phyloP scores from a whole-genome alignment of 1,140 invertebrate genomes.

The Penaeus indicus region DNA sequence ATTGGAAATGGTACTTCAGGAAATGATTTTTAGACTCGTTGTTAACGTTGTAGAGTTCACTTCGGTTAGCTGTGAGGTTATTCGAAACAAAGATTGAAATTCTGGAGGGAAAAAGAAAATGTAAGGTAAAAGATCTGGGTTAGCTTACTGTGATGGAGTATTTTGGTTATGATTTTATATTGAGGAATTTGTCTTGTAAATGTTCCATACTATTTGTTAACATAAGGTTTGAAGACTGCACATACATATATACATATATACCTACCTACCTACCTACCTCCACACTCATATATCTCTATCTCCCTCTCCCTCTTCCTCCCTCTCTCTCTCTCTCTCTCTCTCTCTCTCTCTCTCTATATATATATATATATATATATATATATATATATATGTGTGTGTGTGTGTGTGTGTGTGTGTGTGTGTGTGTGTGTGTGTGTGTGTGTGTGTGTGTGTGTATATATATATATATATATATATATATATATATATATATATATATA shows the following conservation, averaged over 20 bases:
- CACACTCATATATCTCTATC: no score
- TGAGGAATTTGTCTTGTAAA: no score
- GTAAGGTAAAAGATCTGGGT: no score
- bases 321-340: no score
- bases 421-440: not conserved
- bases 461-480: constrained; percentile 17
- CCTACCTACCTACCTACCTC: no score
- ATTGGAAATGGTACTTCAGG: constrained; percentile 36
- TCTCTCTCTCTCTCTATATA: not conserved
- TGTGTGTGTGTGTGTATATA: constrained; percentile 1
- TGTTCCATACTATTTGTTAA: no score
- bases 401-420: not conserved
- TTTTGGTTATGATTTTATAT: not conserved
- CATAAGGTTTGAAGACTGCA: no score
- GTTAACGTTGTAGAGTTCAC: not conserved
- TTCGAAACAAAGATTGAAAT: no score
- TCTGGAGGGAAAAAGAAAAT: no score
- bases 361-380: constrained; percentile 32
- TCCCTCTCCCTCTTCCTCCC: no score
- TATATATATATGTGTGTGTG: not conserved
- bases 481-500: not conserved
- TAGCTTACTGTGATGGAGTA: not conserved
- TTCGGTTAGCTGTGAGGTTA: no score
- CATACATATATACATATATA: not conserved
- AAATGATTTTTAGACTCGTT: not conserved